Base-by-base conservation (phyloP, 64 coral and sea anemone genomes). In the Dendrophyllia cribrosa region DNA sequence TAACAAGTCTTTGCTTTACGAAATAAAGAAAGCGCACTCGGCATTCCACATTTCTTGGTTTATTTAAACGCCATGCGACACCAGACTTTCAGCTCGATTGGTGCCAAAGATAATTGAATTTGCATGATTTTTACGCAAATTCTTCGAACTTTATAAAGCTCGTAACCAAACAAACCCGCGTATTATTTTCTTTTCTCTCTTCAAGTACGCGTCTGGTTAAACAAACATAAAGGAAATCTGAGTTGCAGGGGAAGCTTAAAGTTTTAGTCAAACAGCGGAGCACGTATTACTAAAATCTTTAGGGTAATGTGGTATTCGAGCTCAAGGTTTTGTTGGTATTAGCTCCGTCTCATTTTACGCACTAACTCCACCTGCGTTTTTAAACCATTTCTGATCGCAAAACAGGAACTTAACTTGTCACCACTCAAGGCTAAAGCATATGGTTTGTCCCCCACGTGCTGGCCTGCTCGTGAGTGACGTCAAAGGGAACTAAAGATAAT, bases 41-140 rank as follows among this genome's bases (percentile, higher is more conserved):
- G 9, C 45, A n/a, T 16, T 75, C 72, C 15, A 51, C 44, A 24
- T 66, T 84, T 67, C 46, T 50, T 47, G 8, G 10, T 49, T 23
- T 51, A 67, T 51, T 84, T 63, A 51, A 14, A 51, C 46, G 4
- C 45, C 43, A 66, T 11, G 43, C 16, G 80, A 50, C 5, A 43
- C 43, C 80, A 84, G 20, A 50, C 60, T 84, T 23, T 68, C 43
- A 20, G 22, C 6, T 22, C 12, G 50, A 11, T 67, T 68, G 24
- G 17, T 60, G 56, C 45, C n/a, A 5, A 84, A 46, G 12, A 51
- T 84, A 48, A 84, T 66, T 66, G 80, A 59, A 67, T 84, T 68
- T 84, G 19, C 80, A 84, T 84, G 78, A 82, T 46, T 20, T 84
- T 84, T 84, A 51, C 80, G 2, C 22, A 67, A 65, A 84, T 84